A percentile compares a stretch with the other conserved stretches of the same genome.
phyloP scores from a whole-genome alignment of 2,797 vertebrate species.

The Pygocentrus nattereri region DNA sequence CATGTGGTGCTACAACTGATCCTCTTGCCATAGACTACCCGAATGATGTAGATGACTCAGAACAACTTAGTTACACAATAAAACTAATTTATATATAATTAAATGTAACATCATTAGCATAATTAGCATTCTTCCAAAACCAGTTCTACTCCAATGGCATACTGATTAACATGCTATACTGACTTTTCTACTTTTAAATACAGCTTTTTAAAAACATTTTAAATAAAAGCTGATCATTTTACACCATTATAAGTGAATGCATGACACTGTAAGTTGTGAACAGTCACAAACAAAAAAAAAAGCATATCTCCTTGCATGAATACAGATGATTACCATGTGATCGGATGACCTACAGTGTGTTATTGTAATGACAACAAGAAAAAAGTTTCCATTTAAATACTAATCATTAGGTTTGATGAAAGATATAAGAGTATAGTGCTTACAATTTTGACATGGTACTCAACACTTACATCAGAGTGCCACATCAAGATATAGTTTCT shows the following conservation, averaged over 20 bases:
- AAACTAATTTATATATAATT: constrained; percentile 9
- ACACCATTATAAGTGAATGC: not conserved
- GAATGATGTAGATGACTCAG: not conserved
- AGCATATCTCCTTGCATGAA: not conserved
- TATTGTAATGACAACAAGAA: not conserved
- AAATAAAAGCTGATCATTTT: not conserved
- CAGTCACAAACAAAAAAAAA: not conserved
- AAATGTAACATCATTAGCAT: not conserved
- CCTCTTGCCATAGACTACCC: constrained; percentile 22
- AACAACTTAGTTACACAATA: not conserved
- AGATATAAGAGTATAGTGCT: not conserved
- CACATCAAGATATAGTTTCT: constrained; percentile 32
- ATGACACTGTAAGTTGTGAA: not conserved
- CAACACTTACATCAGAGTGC: not conserved
- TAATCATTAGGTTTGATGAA: not conserved
- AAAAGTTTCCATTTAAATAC: too few species aligned
- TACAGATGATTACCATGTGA: not conserved
- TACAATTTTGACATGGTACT: not conserved
- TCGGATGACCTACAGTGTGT: not conserved
- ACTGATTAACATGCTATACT: too few species aligned
- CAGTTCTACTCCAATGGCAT: not conserved
- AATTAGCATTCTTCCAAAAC: not conserved
- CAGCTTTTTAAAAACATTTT: too few species aligned
- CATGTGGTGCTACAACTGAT: constrained; percentile 19
- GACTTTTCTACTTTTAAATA: too few species aligned